Conservation (phyloP, 2,797 vertebrate genomes). For the Petrocephalus schoutedeni region DNA sequence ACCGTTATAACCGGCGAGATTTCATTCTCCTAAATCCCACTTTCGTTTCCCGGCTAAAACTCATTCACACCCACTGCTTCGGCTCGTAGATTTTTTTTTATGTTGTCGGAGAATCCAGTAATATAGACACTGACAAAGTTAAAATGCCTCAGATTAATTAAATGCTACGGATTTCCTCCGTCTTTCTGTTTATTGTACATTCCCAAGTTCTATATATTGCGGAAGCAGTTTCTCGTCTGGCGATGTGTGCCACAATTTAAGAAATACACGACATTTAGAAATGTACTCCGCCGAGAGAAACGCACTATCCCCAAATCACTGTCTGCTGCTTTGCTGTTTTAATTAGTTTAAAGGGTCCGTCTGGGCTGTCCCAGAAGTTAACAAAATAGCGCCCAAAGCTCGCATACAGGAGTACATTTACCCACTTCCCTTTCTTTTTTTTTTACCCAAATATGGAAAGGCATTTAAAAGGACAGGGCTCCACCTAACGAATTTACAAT, state of each 20-base stretch:
- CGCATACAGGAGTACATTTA: background rate
- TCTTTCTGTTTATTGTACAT: background rate
- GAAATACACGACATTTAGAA: background rate
- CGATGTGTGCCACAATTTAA: background rate
- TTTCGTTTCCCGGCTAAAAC: background rate
- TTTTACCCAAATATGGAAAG: slow-evolving; percentile 13
- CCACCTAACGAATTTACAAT: background rate
- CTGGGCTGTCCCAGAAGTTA: background rate
- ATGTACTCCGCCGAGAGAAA: background rate
- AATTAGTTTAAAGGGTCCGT: background rate
- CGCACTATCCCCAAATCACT: background rate
- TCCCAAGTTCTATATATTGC: background rate
- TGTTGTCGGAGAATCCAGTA: background rate
- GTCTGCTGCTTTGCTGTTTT: background rate
- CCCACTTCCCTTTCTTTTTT: background rate
- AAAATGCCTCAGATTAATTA: background rate
- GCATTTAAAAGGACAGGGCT: slow-evolving; percentile 5
- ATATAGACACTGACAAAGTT: background rate
- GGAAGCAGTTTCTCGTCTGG: background rate
- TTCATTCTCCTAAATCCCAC: background rate
- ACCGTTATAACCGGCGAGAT: background rate
- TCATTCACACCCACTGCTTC: background rate
- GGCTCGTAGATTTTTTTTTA: background rate
- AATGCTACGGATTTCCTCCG: background rate
- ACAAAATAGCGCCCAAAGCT: background rate